Percentiles rank a stretch among this genome's conserved stretches.
Evolutionary conservation across 2,797 vertebrate species (phyloP).

Genomic region (Acipenser oxyrinchus): DNA sequence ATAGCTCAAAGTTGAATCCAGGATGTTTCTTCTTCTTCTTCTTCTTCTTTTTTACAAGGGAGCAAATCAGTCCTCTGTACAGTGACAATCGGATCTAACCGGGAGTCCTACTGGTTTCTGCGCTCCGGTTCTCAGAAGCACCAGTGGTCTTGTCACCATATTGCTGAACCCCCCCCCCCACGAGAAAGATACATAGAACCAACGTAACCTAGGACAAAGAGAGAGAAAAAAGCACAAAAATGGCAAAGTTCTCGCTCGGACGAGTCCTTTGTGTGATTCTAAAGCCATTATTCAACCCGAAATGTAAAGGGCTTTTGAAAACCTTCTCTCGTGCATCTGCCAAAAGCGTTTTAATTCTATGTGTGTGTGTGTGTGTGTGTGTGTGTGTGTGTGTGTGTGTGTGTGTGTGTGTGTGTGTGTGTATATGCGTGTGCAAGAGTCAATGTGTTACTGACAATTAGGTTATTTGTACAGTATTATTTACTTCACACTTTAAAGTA

Average conservation of each 20-base stretch:
- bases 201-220: slow-evolving; percentile 26
- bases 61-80: slow-evolving; percentile 19
- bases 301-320: slow-evolving; percentile 43
- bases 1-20: slow-evolving; percentile 33
- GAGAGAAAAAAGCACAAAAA: slow-evolving; percentile 44
- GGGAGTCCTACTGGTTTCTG: slow-evolving; percentile 13
- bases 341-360: slow-evolving; percentile 53
- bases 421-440: slow-evolving; percentile 46
- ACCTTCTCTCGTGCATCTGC: slow-evolving; percentile 62
- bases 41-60: slow-evolving; percentile 14
- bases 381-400: slow-evolving; percentile 54
- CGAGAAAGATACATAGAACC: slow-evolving; percentile 42
- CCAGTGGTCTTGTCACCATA: slow-evolving; percentile 36
- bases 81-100: slow-evolving; percentile 22
- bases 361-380: slow-evolving; percentile 51
- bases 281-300: slow-evolving; percentile 45
- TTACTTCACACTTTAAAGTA: slow-evolving; percentile 50
- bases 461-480: slow-evolving; percentile 50
- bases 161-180: slow-evolving; percentile 32
- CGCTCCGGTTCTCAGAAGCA: too few relatives aligned
- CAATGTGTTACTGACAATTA: slow-evolving; percentile 34
- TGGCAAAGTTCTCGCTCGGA: slow-evolving; percentile 63
- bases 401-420: slow-evolving; percentile 50
- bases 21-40: slow-evolving; percentile 10
- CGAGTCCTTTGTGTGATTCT: slow-evolving; percentile 72